Base-by-base conservation (phyloP, 1,140 invertebrate species). In the Ruditapes philippinarum region DNA sequence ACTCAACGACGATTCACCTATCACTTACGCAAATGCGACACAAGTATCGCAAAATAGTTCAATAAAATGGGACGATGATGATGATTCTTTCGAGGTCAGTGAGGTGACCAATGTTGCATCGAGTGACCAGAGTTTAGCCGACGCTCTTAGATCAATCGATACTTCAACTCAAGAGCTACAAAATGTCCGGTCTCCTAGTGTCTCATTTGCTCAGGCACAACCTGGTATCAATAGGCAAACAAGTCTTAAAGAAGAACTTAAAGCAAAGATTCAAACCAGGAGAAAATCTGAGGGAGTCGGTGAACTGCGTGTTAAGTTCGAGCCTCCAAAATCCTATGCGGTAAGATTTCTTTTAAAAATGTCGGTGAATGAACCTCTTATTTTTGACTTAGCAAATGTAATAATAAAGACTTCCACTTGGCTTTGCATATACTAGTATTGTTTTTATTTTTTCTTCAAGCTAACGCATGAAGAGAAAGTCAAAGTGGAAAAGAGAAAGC, bases 61-160 rank as follows among this genome's bases (percentile, higher is more conserved):
- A 12, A 5, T 74, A n/a, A 2, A 28, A 33, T 42, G n/a, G 36
- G 70, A 74, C 12, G 36, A 74, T 45, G 70, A 74, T 25, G 70
- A 74, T 28, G 70, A 74, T 28, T 74, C 70, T 22, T 74, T 74
- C 25, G 70, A 74, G n/a, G 40, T 42, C 0, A 40, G 36, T 70
- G 70, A 74, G n/a, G 40, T 74, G 45, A 9, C 70, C 17, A 42
- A 45, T 45, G 9, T 22, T 19, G 38, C 40, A 12, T 42, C 70
- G 5, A 28, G n/a, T 25, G 70, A 74, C 40, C 0, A 28, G 0
- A 74, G 49, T 25, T 25, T 74, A 1, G 70, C 70, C 3, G 38
- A 74, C 22, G 70, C 70, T 12, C 14, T 74, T 1, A 5, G 40
- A 28, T 12, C 25, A 40, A 74, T 74, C 9, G 22, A 1, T 74